These are phyloP conservation scores for Xiphophorus maculatus DNA, from an alignment of 2,113 vertebrate genomes.

Conservation along the genomic window DNA sequence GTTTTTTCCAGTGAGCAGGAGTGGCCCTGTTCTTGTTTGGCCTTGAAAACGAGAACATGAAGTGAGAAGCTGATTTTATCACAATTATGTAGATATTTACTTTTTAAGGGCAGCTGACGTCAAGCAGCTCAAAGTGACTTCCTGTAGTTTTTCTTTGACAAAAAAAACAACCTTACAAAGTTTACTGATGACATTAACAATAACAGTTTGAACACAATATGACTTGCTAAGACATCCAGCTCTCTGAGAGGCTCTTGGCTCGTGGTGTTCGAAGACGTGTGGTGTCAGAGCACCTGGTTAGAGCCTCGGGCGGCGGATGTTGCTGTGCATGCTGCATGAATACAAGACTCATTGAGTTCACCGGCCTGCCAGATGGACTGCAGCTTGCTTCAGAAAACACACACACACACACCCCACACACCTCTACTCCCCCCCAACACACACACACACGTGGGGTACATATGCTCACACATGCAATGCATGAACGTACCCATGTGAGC, in stretches of 20 bases:
- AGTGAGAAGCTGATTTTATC: too few relatives aligned
- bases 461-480: slow-evolving; percentile 13
- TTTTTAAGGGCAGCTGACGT: too few relatives aligned
- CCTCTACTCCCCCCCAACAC: neutral
- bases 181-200: too few relatives aligned
- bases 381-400: slow-evolving; percentile 37
- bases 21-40: too few relatives aligned
- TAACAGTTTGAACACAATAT: too few relatives aligned
- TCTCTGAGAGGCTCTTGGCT: slow-evolving; percentile 42
- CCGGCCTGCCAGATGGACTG: slow-evolving; percentile 63
- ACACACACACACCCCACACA: neutral
- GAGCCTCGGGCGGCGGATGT: slow-evolving; percentile 54
- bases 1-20: too few relatives aligned
- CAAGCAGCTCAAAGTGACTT: too few relatives aligned
- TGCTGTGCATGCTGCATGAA: slow-evolving; percentile 52
- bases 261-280: slow-evolving; percentile 44
- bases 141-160: too few relatives aligned
- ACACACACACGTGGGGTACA: slow-evolving; percentile 2
- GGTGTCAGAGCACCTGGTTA: slow-evolving; percentile 66
- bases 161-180: too few relatives aligned
- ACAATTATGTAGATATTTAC: too few relatives aligned
- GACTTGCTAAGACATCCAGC: neutral
- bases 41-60: too few relatives aligned
- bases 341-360: slow-evolving; percentile 62
- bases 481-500: slow-evolving; percentile 31